These are phyloP conservation scores for Phataginus tetradactyla DNA, from an alignment of 2,797 vertebrate species.

Conservation along the genomic window DNA sequence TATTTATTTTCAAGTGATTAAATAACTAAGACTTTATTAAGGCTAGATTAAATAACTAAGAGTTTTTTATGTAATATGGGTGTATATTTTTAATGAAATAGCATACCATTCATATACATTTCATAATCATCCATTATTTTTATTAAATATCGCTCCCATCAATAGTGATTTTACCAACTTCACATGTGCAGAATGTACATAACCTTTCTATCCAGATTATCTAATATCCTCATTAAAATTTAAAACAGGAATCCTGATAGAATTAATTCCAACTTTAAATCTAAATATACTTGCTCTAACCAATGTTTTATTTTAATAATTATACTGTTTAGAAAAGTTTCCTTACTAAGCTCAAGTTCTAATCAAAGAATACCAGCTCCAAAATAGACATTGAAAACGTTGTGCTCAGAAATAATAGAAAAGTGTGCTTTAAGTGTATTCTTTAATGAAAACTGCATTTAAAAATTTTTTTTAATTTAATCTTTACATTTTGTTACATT, in stretches of 20 bases:
- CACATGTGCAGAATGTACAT: neutral
- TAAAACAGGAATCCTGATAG: conserved; percentile 19
- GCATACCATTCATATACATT: conserved; percentile 11
- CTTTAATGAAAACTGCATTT: neutral
- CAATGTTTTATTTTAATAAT: conserved; percentile 37
- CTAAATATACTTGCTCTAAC: conserved; percentile 36
- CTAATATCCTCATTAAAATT: conserved; percentile 48
- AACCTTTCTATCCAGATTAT: neutral
- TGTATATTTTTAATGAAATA: conserved; percentile 60
- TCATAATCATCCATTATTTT: conserved; percentile 31
- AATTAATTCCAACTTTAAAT: conserved; percentile 6
- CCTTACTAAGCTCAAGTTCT: conserved; percentile 23
- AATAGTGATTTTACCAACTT: conserved; percentile 44
- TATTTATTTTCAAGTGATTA: conserved; percentile 55
- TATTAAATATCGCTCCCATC: conserved; percentile 44
- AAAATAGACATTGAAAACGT: neutral
- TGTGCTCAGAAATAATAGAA: conserved; percentile 5
- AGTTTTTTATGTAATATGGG: neutral
- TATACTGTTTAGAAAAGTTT: neutral
- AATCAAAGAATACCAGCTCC: conserved; percentile 8
- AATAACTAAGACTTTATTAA: conserved; percentile 20
- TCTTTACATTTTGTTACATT: neutral
- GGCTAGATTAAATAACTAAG: conserved; percentile 46
- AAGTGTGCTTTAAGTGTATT: neutral
- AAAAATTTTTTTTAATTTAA: neutral